Evolutionary conservation across 1,140 invertebrate genomes (phyloP), one percentile per base, ranked within the genome.

Genomic region (Calosoma granatense): DNA sequence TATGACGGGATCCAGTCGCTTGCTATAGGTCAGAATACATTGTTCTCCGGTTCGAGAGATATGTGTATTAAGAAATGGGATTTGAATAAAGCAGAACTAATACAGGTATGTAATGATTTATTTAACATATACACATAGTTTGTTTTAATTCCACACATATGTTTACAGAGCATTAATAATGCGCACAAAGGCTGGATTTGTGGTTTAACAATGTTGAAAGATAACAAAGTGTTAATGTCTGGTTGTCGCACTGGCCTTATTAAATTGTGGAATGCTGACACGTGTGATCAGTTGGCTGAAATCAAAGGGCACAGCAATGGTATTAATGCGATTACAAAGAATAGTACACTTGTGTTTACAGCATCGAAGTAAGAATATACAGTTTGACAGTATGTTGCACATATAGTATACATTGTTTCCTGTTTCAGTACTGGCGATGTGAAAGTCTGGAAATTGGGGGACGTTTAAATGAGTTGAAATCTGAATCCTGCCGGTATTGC

Each of bases 111-210:
- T 36, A 36, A 36, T n/a, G 26, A 36, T n/a, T n/a, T n/a, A n/a
- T n/a, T n/a, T 36, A 36, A 36, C n/a, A 36, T 6, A 36, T 36
- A n/a, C n/a, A 9, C 26, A n/a, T 36, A 6, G 26, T 36, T 36
- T 36, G n/a, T 36, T 36, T 36, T 36, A 9, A 36, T 36, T 36
- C 6, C 6, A 6, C n/a, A n/a, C n/a, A n/a, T 9, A 36, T 6
- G 26, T 36, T 6, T 36, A 36, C 26, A 36, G 26, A 36, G 26
- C n/a, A 36, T 92, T 17, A 92, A 89, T 70, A 87, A 88, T 71
- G 90, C 90, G 26, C 92, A 94, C 72, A 90, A 88, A 71, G 89
- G 91, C 70, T 94, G 90, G 91, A 84, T 94, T 53, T 86, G 86
- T 67, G 90, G 88, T 20, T 72, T 93, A 61, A 77, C 78, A 57